Percentiles rank a stretch among this genome's conserved stretches.
These are phyloP conservation scores for Okamejei kenojei DNA, from an alignment of 2,797 vertebrate genomes.

Conservation along the genomic window DNA sequence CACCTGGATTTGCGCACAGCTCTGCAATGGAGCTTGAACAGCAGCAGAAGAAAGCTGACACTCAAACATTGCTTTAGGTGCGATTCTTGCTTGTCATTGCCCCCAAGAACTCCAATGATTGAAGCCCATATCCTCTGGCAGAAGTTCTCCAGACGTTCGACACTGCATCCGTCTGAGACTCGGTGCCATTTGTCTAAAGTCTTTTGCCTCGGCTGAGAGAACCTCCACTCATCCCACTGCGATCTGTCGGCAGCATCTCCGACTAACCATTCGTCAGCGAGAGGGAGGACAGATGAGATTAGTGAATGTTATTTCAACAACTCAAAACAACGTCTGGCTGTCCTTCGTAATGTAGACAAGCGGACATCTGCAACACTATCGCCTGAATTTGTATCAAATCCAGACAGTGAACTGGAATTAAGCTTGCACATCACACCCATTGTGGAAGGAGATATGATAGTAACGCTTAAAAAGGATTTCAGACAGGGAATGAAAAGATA, in stretches of 20 bases:
- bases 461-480: too few species aligned
- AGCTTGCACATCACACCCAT: not conserved
- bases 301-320: not conserved
- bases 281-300: slow-evolving; percentile 15
- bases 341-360: not conserved
- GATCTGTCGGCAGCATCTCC: not conserved
- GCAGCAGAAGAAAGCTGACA: too few species aligned
- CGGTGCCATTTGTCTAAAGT: not conserved
- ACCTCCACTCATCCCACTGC: not conserved
- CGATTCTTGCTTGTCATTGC: not conserved
- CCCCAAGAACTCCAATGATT: not conserved
- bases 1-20: not conserved
- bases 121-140: not conserved
- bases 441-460: not conserved
- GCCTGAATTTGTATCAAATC: not conserved
- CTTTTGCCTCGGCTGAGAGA: not conserved
- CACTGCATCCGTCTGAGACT: not conserved
- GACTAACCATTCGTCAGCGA: not conserved
- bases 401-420: not conserved
- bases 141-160: not conserved
- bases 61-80: not conserved
- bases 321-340: not conserved
- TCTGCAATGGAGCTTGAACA: not conserved
- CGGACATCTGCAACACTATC: not conserved
- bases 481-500: too few species aligned